phyloP scores from a whole-genome alignment of 92 coral and sea anemone genomes.

The Phenganax stokvisi region DNA sequence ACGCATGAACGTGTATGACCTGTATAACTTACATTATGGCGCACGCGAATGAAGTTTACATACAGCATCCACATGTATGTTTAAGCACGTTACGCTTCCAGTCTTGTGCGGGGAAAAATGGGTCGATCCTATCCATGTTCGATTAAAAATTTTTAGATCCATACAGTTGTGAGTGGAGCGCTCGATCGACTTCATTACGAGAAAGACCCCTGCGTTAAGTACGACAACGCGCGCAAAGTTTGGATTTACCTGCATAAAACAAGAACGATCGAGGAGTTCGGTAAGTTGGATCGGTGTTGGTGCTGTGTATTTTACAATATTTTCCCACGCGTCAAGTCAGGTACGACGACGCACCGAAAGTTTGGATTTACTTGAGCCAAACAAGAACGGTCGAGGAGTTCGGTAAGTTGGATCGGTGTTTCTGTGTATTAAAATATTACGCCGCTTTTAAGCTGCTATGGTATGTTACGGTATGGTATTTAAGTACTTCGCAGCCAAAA shows the following conservation, averaged over 20 bases:
- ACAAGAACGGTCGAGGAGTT: slow-evolving; percentile 92
- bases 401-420: slow-evolving; percentile 49
- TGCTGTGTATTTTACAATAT: background rate
- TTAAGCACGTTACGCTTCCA: too few species aligned
- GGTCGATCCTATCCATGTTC: too few species aligned
- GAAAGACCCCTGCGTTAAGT: slow-evolving; percentile 94
- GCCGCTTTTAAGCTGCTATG: background rate
- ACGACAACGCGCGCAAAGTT: slow-evolving; percentile 94
- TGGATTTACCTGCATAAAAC: slow-evolving; percentile 95
- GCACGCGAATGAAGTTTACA: too few species aligned
- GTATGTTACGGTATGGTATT: too few species aligned
- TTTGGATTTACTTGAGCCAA: slow-evolving; percentile 31
- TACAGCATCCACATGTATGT: too few species aligned
- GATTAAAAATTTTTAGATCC: slow-evolving; percentile 54
- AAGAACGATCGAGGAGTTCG: slow-evolving; percentile 91
- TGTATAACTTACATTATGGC: too few species aligned
- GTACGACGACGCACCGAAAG: background rate
- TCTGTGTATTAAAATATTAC: background rate
- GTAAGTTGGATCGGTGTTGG: slow-evolving; percentile 44
- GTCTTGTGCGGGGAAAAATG: too few species aligned
- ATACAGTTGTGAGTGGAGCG: slow-evolving; percentile 97
- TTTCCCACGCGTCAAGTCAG: background rate
- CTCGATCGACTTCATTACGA: slow-evolving; percentile 98
- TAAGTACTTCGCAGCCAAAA: too few species aligned
- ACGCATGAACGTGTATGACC: too few species aligned